A percentile compares a stretch with the other conserved stretches of the same genome.
Conservation (phyloP, 2,113 vertebrate genomes). For the Craseonycteris thonglongyai region DNA sequence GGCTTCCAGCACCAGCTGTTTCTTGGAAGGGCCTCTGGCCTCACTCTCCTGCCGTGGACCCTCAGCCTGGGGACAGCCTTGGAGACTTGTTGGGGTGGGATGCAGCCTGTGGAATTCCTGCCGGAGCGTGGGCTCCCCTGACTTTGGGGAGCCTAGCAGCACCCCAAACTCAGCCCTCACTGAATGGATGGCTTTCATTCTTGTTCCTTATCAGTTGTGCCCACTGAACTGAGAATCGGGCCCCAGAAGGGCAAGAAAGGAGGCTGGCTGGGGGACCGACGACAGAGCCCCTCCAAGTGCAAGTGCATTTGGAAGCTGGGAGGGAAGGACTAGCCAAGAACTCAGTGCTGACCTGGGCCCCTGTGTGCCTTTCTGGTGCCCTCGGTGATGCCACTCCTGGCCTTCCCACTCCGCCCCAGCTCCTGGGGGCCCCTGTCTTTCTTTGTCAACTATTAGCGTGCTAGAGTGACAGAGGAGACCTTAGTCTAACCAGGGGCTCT, state of each 20-base stretch:
- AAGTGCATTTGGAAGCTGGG: too few relatives aligned
- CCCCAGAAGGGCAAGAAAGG: neutral
- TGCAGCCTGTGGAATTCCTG: neutral
- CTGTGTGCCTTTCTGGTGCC: neutral
- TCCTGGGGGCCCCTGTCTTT: neutral
- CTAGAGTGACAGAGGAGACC: neutral
- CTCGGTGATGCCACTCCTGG: rapidly evolving
- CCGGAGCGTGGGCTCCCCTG: neutral
- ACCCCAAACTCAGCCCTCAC: neutral
- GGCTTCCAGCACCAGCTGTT: neutral
- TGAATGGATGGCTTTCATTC: neutral
- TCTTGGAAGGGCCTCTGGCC: neutral
- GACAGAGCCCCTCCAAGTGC: rapidly evolving
- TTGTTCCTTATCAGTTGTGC: neutral
- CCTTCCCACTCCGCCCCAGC: neutral
- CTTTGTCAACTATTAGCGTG: neutral
- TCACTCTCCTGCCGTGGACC: rapidly evolving
- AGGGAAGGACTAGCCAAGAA: neutral
- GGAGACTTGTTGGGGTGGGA: neutral
- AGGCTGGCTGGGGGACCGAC: neutral
- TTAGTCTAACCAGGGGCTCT: neutral
- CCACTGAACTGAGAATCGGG: neutral
- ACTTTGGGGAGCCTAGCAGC: neutral
- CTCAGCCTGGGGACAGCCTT: neutral
- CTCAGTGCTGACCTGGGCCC: neutral